A percentile compares a stretch with the other conserved stretches of the same genome.
phyloP scores from a whole-genome alignment of 2,113 vertebrate genomes.

The Cheirogaleus medius region DNA sequence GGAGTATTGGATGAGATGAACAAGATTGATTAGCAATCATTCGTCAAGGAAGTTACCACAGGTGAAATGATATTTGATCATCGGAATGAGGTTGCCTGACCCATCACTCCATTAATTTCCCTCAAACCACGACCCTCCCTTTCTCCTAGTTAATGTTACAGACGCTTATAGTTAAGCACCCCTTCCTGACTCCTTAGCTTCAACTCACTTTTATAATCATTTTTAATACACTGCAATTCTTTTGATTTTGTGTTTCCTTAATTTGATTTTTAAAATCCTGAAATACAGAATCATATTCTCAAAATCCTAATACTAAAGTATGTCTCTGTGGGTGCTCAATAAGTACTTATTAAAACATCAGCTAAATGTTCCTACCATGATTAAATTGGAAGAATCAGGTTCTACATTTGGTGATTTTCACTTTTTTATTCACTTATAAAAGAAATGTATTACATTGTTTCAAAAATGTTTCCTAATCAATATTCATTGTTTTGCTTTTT shows the following conservation, averaged over 20 bases:
- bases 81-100: not conserved
- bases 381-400: not conserved
- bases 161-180: not conserved
- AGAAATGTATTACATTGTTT: not conserved
- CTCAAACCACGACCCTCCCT: not conserved
- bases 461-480: not conserved
- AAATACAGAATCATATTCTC: not conserved
- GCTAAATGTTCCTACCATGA: not conserved
- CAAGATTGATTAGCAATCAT: not conserved
- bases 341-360: not conserved
- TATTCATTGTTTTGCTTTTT: conserved; percentile 1
- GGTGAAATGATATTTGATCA: not conserved
- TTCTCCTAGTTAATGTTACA: not conserved
- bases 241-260: conserved; percentile 29
- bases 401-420: not conserved
- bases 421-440: conserved; percentile 32
- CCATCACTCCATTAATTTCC: no score
- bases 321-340: not conserved
- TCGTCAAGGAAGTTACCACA: not conserved
- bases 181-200: not conserved
- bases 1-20: not conserved
- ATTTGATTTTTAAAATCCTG: conserved; percentile 5
- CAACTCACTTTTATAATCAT: not conserved
- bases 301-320: not conserved
- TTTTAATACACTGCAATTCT: not conserved